phyloP scores from a whole-genome alignment of 2,113 vertebrate species.

The Grus americana region DNA sequence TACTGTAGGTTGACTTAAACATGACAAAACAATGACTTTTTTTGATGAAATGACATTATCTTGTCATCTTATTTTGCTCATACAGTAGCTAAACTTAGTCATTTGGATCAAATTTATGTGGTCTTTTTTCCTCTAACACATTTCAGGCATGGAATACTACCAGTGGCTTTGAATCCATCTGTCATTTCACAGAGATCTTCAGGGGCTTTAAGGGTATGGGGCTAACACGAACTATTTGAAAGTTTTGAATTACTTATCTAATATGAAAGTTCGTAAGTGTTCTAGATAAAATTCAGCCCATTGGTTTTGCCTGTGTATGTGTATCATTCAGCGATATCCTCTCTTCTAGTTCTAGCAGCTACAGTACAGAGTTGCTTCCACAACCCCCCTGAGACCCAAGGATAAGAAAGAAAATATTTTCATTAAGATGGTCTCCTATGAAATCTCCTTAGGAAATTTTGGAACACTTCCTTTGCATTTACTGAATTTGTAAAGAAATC shows the following conservation, averaged over 20 bases:
- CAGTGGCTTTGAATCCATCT: not conserved
- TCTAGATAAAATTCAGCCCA: not conserved
- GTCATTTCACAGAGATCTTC: not conserved
- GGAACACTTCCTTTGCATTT: not conserved
- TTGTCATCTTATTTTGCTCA: conserved; percentile 54
- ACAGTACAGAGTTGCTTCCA: not conserved
- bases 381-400: not conserved
- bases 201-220: not conserved
- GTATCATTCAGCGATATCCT: not conserved
- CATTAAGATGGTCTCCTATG: not conserved
- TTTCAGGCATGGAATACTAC: not conserved
- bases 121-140: not conserved
- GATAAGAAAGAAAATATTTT: not conserved
- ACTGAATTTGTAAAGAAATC: not conserved
- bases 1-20: conserved; percentile 49
- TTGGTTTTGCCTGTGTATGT: not conserved
- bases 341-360: not conserved
- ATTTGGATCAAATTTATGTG: conserved; percentile 22
- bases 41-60: conserved; percentile 20
- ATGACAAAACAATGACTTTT: conserved; percentile 49
- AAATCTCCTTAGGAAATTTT: not conserved
- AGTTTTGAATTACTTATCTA: not conserved
- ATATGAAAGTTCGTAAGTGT: not conserved
- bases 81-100: not conserved
- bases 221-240: not conserved